phyloP scores from a whole-genome alignment of 2,888 invertebrate genomes.

The Amphiduros pacificus region DNA sequence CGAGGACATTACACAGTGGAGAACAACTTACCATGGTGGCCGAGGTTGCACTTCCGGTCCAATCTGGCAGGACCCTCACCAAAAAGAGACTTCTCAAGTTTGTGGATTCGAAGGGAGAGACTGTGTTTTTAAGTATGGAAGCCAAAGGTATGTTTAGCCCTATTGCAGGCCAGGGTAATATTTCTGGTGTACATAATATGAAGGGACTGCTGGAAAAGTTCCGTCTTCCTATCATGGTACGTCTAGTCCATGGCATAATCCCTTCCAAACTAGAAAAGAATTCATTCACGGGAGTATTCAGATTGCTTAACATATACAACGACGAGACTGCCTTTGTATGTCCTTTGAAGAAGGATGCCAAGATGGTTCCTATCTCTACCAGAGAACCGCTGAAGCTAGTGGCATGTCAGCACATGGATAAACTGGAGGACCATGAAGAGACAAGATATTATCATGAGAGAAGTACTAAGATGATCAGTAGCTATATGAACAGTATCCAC shows the following conservation, averaged over 20 bases:
- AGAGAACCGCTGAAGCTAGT: constrained; percentile 81
- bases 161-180: constrained; percentile 88
- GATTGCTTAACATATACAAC: constrained; percentile 51
- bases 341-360: constrained; percentile 45
- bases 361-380: constrained; percentile 79
- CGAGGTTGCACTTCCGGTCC: constrained; percentile 38
- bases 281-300: constrained; percentile 49
- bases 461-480: constrained; percentile 50
- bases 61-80: constrained; percentile 30
- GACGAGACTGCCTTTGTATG: constrained; percentile 55
- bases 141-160: constrained; percentile 90
- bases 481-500: constrained; percentile 56
- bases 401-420: constrained; percentile 63
- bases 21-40: constrained; percentile 53
- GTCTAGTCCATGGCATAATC: constrained; percentile 86
- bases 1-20: constrained; percentile 40
- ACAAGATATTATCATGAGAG: constrained; percentile 38
- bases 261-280: constrained; percentile 66
- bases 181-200: constrained; percentile 91
- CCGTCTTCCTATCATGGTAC: constrained; percentile 87
- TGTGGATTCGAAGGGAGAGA: constrained; percentile 81
- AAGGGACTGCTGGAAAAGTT: constrained; percentile 80
- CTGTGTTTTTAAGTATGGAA: constrained; percentile 79
- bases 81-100: constrained; percentile 75
- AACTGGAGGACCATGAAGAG: constrained; percentile 38